These are phyloP conservation scores for Erebia ligea DNA, from an alignment of 2,888 invertebrate genomes.

Conservation along the genomic window DNA sequence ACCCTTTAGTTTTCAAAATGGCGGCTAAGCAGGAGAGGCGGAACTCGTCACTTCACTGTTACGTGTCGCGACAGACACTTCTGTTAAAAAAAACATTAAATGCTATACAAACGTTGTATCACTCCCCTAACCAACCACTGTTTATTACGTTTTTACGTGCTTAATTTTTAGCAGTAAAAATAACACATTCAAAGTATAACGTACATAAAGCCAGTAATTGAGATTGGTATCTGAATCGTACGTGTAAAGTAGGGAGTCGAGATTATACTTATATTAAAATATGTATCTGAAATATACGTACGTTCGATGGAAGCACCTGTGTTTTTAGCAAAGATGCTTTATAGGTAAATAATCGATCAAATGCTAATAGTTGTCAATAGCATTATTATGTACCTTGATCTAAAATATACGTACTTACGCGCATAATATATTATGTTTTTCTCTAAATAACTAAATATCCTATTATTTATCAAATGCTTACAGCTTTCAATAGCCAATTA, in stretches of 20 bases:
- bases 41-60: constrained; percentile 56
- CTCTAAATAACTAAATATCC: too few relatives aligned
- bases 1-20: constrained; percentile 64
- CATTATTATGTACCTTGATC: too few relatives aligned
- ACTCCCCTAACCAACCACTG: constrained; percentile 30
- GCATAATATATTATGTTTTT: too few relatives aligned
- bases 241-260: background rate
- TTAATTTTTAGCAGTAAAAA: constrained; percentile 14
- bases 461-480: too few relatives aligned
- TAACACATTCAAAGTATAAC: background rate
- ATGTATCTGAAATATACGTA: too few relatives aligned
- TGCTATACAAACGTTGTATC: constrained; percentile 32
- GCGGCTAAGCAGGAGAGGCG: constrained; percentile 55
- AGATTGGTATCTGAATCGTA: background rate
- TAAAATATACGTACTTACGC: too few relatives aligned
- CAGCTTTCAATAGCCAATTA: too few relatives aligned
- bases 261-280: too few relatives aligned
- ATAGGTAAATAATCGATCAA: too few relatives aligned
- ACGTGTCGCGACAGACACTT: constrained; percentile 61
- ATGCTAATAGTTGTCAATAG: too few relatives aligned
- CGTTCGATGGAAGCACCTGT: too few relatives aligned
- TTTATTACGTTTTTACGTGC: constrained; percentile 23
- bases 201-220: background rate
- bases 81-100: constrained; percentile 44
- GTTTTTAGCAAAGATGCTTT: too few relatives aligned